A percentile compares a stretch with the other conserved stretches of the same genome.
These are phyloP conservation scores for Zoanthus sociatus DNA, from an alignment of 92 coral and sea anemone species.

Conservation along the genomic window DNA sequence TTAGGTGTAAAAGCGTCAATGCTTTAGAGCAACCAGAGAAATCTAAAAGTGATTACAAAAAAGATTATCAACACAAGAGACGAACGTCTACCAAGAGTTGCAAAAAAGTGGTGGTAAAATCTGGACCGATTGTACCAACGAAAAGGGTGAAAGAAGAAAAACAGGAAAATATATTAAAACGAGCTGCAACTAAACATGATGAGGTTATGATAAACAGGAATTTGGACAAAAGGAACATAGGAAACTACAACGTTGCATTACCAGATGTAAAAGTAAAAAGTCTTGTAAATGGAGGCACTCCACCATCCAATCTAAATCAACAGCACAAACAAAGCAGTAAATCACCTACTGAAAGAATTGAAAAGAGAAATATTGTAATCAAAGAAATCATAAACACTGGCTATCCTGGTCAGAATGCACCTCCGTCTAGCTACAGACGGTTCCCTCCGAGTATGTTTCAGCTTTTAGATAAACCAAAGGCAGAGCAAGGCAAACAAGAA, in stretches of 20 bases:
- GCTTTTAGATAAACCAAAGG: slow-evolving; percentile 67
- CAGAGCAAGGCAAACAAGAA: slow-evolving; percentile 22
- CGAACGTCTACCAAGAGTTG: neutral
- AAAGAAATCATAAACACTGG: slow-evolving; percentile 95
- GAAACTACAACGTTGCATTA: neutral
- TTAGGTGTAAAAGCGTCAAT: slow-evolving; percentile 11
- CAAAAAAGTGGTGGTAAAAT: neutral
- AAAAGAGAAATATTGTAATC: slow-evolving; percentile 69
- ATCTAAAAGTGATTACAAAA: neutral
- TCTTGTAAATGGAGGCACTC: neutral
- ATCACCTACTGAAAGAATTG: slow-evolving; percentile 60
- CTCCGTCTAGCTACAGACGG: slow-evolving; percentile 74
- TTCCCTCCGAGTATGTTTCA: slow-evolving; percentile 89
- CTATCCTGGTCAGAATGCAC: slow-evolving; percentile 72
- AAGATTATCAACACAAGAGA: neutral
- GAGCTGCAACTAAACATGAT: neutral
- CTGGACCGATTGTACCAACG: neutral
- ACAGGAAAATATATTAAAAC: no score
- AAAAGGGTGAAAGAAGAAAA: neutral
- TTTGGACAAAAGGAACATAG: neutral
- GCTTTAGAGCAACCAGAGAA: neutral
- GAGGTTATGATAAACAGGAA: neutral
- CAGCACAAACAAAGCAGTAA: neutral
- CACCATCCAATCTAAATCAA: neutral
- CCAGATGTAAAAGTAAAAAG: neutral